Evolutionary conservation across 2,888 invertebrate species (phyloP).

Genomic region (Tromatobia lineatoria): DNA sequence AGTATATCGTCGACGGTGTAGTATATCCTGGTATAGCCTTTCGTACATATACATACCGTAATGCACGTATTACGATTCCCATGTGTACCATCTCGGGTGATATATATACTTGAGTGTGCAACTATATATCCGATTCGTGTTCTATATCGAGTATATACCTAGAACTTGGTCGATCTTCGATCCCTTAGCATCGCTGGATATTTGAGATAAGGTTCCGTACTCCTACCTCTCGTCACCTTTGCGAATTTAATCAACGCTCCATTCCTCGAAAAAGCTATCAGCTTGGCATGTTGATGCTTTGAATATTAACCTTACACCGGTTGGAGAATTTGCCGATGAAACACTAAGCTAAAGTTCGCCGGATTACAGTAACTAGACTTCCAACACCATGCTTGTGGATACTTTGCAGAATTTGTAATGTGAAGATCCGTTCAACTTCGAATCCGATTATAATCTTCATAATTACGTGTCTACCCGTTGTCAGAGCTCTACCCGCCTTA

Average conservation of each 20-base stretch:
- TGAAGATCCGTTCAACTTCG: not conserved
- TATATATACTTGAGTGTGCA: slow-evolving; percentile 40
- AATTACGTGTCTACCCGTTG: not conserved
- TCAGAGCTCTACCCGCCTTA: not conserved
- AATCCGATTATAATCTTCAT: not conserved
- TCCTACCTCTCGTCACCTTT: not conserved
- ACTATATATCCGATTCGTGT: slow-evolving; percentile 54
- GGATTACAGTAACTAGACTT: not conserved
- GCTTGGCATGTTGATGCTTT: not conserved
- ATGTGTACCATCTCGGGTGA: slow-evolving; percentile 39
- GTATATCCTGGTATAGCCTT: slow-evolving; percentile 45
- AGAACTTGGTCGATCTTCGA: slow-evolving; percentile 52
- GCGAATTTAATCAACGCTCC: not conserved
- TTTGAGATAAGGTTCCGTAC: slow-evolving; percentile 16
- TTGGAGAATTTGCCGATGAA: not conserved
- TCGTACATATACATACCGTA: slow-evolving; percentile 32
- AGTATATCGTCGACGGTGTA: slow-evolving; percentile 55
- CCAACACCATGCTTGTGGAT: not conserved
- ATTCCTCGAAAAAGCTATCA: not conserved
- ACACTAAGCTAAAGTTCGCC: not conserved
- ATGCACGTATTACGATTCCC: slow-evolving; percentile 58
- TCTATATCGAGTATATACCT: slow-evolving; percentile 50
- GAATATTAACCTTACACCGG: not conserved
- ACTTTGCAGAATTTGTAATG: not conserved
- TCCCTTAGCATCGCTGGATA: slow-evolving; percentile 29